These are phyloP conservation scores for Melanotus villosus DNA, from an alignment of 2,888 invertebrate species.

Conservation along the genomic window DNA sequence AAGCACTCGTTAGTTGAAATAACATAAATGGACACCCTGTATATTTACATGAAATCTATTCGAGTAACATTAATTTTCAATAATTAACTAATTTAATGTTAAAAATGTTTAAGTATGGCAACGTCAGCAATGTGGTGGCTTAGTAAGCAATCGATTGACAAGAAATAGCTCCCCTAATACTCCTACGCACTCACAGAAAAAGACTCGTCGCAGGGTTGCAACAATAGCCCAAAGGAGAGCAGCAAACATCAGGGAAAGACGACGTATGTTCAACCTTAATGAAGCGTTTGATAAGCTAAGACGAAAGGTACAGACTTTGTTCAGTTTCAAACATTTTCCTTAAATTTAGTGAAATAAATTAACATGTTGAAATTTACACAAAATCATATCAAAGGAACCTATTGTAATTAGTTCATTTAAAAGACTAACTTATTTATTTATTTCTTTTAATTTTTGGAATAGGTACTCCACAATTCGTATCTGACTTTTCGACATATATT, in stretches of 20 bases:
- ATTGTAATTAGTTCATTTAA: no score
- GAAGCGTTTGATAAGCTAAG: constrained; percentile 95
- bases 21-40: no score
- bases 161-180: constrained; percentile 57
- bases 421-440: no score
- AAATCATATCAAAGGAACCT: no score
- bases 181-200: constrained; percentile 74
- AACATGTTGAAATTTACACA: neutral
- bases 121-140: constrained; percentile 71
- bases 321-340: no score
- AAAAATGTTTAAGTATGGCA: constrained; percentile 68
- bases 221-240: constrained; percentile 92
- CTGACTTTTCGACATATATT: no score
- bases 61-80: neutral
- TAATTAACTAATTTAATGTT: neutral
- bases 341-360: neutral
- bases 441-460: no score
- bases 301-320: constrained; percentile 88
- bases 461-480: no score
- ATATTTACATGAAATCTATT: no score
- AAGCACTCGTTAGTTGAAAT: no score
- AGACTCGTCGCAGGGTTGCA: constrained; percentile 89
- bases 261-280: constrained; percentile 96
- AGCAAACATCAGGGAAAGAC: constrained; percentile 92
- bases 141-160: constrained; percentile 64